Percentiles rank a stretch among this genome's conserved stretches.
phyloP scores from a whole-genome alignment of 2,888 invertebrate genomes.

The Hirtodrosophila alboralis region DNA sequence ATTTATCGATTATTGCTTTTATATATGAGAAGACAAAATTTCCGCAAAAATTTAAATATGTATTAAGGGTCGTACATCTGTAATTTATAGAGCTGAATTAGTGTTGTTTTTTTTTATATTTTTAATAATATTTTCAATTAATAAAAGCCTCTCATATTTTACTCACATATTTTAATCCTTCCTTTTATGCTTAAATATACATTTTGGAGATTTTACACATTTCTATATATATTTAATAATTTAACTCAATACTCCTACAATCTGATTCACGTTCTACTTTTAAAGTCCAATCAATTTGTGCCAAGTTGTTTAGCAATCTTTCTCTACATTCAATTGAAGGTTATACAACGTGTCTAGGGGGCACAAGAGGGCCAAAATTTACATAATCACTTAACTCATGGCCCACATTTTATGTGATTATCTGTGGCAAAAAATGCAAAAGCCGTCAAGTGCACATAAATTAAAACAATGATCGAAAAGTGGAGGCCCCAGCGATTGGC shows the following conservation, averaged over 20 bases:
- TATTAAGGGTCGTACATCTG: no score
- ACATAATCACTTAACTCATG: constrained; percentile 79
- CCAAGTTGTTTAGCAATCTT: constrained; percentile 47
- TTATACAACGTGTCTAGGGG: constrained; percentile 35
- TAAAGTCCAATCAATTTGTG: constrained; percentile 39
- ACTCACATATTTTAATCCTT: no score
- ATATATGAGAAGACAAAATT: no score
- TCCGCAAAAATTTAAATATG: no score
- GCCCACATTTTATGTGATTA: constrained; percentile 78
- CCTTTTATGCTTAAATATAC: no score
- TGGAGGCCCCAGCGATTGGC: constrained; percentile 1
- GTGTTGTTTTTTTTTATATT: no score
- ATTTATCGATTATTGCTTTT: no score
- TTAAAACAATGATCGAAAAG: constrained; percentile 62
- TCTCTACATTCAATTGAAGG: constrained; percentile 52
- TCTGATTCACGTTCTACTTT: constrained; percentile 19
- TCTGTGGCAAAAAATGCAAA: constrained; percentile 47
- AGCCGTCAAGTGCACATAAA: constrained; percentile 67
- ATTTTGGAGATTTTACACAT: no score
- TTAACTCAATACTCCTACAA: not conserved
- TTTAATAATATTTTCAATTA: no score
- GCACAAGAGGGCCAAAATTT: constrained; percentile 51
- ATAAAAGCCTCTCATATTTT: no score
- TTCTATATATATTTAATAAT: not conserved
- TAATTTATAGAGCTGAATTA: no score